Evolutionary conservation across 2,797 vertebrate genomes (phyloP).

Genomic region (Hydrocynus forskahlii): DNA sequence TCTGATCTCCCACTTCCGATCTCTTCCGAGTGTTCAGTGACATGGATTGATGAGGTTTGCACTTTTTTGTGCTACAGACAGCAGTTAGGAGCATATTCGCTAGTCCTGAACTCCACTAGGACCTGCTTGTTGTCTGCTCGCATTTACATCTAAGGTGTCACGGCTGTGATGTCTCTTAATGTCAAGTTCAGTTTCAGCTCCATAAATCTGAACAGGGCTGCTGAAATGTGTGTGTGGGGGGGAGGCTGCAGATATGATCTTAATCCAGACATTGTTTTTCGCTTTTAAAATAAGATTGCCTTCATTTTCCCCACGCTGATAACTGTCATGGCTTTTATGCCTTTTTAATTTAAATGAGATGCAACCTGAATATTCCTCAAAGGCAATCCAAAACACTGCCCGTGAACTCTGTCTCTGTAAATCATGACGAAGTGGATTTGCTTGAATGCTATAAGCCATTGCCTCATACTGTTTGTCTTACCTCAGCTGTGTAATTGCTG

Average conservation of each 20-base stretch:
- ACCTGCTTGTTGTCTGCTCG: slow-evolving; percentile 21
- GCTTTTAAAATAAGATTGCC: slow-evolving; percentile 12
- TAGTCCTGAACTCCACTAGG: slow-evolving; percentile 26
- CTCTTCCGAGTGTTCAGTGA: not conserved
- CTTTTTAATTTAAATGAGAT: slow-evolving; percentile 8
- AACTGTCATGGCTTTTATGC: slow-evolving; percentile 20
- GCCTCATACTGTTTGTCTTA: slow-evolving; percentile 25
- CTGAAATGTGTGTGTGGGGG: not conserved
- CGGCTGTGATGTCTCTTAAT: not conserved
- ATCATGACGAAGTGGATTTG: slow-evolving; percentile 18
- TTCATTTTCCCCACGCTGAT: not conserved
- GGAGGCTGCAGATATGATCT: not conserved
- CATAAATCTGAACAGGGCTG: not conserved
- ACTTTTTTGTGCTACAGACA: not conserved
- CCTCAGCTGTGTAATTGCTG: slow-evolving; percentile 13
- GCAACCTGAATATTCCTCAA: slow-evolving; percentile 10
- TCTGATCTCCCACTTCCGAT: not conserved
- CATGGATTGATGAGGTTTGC: not conserved
- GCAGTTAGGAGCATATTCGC: slow-evolving; percentile 1
- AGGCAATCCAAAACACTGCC: slow-evolving; percentile 5
- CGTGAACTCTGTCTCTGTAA: slow-evolving; percentile 15
- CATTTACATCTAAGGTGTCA: slow-evolving; percentile 28
- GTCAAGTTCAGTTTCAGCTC: slow-evolving; percentile 24
- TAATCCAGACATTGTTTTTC: not conserved
- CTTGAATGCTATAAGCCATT: slow-evolving; percentile 6